phyloP scores from a whole-genome alignment of 2,888 invertebrate species.

The Scaptomyza parva region DNA sequence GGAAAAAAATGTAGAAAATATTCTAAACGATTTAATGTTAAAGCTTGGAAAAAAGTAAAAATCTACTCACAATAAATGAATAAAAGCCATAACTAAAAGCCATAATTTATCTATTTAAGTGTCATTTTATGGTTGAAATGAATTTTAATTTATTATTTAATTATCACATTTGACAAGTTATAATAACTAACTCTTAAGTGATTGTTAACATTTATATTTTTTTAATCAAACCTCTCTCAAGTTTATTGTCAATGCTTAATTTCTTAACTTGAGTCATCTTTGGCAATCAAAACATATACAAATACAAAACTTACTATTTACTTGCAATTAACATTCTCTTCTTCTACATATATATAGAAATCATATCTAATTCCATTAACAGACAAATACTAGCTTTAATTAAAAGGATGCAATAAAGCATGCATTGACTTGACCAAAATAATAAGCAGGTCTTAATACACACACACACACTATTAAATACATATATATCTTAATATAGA shows the following conservation, averaged over 20 bases:
- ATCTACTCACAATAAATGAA: no score
- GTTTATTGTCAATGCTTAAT: background rate
- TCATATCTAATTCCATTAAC: background rate
- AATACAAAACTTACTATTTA: background rate
- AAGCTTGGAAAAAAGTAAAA: no score
- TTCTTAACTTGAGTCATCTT: background rate
- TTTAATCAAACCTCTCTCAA: no score
- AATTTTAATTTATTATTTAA: background rate
- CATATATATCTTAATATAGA: no score
- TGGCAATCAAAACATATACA: background rate
- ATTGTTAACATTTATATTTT: background rate
- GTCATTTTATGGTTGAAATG: slow-evolving; percentile 11
- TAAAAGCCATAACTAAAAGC: background rate
- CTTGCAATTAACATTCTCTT: background rate
- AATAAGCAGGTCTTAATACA: background rate
- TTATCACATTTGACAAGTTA: background rate
- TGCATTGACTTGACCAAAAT: background rate
- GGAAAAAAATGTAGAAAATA: background rate
- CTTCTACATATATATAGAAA: no score
- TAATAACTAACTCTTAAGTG: background rate
- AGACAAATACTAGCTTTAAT: background rate
- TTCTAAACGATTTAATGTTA: background rate
- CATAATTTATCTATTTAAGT: slow-evolving; percentile 6
- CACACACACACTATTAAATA: no score
- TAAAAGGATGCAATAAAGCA: slow-evolving; percentile 1